Evolutionary conservation across 2,888 invertebrate genomes (phyloP).

Genomic region (Eueremaeus valkanovi): DNA sequence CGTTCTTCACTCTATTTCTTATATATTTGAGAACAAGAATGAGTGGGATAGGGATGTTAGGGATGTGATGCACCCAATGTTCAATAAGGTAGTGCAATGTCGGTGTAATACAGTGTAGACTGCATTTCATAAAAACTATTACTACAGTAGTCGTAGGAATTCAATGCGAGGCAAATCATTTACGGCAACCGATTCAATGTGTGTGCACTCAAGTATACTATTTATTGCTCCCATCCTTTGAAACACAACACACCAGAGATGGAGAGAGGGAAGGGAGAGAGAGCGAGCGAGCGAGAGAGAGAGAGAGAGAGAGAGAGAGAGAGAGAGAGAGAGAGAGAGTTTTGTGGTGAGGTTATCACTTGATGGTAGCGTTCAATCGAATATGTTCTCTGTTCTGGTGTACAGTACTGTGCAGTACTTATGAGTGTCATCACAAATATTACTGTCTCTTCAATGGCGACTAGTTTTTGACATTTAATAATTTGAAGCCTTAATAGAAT

Average conservation of each 20-base stretch:
- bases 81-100: neutral
- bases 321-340: neutral
- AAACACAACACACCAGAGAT: neutral
- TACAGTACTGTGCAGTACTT: too few relatives aligned
- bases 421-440: slow-evolving; percentile 2
- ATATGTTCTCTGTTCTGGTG: neutral
- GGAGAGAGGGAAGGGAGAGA: neutral
- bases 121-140: slow-evolving; percentile 7
- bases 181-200: slow-evolving; percentile 3
- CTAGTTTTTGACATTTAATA: neutral
- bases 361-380: neutral
- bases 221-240: neutral
- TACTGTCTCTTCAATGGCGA: neutral
- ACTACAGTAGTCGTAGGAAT: too few relatives aligned
- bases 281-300: neutral
- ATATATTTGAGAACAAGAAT: neutral
- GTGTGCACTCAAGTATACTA: neutral
- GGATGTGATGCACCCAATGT: neutral
- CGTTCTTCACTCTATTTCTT: neutral
- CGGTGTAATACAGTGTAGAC: neutral
- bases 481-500: neutral
- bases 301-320: neutral
- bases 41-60: neutral
- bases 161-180: neutral
- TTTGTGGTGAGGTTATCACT: slow-evolving; percentile 16